Percentiles rank a stretch among this genome's conserved stretches.
phyloP scores from a whole-genome alignment of 2,797 vertebrate genomes.

The Oreochromis grahami region DNA sequence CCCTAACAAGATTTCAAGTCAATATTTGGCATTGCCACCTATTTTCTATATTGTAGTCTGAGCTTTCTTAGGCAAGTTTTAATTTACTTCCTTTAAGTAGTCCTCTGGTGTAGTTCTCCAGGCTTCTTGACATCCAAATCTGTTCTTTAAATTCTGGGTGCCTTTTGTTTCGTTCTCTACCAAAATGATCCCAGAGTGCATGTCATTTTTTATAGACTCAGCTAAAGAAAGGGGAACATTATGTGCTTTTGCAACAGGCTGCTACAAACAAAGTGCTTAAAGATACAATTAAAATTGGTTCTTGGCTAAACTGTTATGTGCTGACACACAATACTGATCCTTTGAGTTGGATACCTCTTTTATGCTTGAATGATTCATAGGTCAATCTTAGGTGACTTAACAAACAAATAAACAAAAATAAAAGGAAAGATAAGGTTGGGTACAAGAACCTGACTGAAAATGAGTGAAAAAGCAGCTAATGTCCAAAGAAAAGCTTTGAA shows the following conservation, averaged over 20 bases:
- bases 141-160: not conserved
- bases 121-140: not conserved
- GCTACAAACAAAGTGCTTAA: not conserved
- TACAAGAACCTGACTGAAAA: not conserved
- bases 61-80: not conserved
- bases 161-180: not conserved
- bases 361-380: not conserved
- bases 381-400: not conserved
- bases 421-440: not conserved
- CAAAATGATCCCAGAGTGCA: not conserved
- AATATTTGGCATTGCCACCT: not conserved
- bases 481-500: not conserved
- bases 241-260: not conserved
- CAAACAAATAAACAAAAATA: not conserved
- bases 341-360: not conserved
- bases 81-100: not conserved
- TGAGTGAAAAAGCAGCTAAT: not conserved
- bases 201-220: not conserved
- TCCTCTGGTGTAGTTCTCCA: not conserved
- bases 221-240: not conserved
- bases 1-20: not conserved
- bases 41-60: not conserved
- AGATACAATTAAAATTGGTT: not conserved
- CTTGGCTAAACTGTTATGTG: not conserved
- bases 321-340: not conserved